Conservation (phyloP, 2,113 vertebrate species). For the Pygoscelis antarcticus region DNA sequence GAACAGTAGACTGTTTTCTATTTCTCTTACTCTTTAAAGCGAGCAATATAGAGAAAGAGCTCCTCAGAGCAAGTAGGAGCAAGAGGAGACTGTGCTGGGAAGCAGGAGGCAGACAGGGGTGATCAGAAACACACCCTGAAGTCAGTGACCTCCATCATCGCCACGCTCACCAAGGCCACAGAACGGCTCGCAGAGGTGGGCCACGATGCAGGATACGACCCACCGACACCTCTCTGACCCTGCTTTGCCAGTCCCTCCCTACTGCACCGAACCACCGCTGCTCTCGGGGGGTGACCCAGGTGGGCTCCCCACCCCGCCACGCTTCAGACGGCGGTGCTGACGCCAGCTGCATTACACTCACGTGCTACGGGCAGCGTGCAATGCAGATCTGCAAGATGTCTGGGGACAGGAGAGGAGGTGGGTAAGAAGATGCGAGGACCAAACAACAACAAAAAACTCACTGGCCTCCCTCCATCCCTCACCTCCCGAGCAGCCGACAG, state of each 20-base stretch:
- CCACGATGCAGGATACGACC: neutral
- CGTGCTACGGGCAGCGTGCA: neutral
- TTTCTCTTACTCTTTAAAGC: neutral
- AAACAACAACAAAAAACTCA: neutral
- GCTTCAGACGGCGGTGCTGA: neutral
- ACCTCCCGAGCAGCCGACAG: neutral
- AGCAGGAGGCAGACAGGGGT: neutral
- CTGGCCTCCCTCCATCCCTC: neutral
- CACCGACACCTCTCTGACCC: neutral
- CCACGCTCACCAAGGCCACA: neutral
- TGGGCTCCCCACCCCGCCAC: neutral
- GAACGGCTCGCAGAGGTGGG: neutral
- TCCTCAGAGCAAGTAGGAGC: neutral
- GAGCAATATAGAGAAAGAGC: neutral
- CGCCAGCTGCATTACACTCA: accelerated
- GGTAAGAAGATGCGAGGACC: neutral
- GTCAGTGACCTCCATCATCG: neutral
- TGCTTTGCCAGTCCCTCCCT: accelerated
- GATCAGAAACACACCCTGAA: neutral
- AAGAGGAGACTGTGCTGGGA: neutral
- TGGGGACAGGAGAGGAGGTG: accelerated
- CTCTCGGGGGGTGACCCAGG: accelerated
- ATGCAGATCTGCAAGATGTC: neutral
- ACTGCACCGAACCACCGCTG: accelerated
- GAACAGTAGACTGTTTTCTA: neutral